phyloP scores from a whole-genome alignment of 2,888 invertebrate genomes.

The Prenolepis imparis region DNA sequence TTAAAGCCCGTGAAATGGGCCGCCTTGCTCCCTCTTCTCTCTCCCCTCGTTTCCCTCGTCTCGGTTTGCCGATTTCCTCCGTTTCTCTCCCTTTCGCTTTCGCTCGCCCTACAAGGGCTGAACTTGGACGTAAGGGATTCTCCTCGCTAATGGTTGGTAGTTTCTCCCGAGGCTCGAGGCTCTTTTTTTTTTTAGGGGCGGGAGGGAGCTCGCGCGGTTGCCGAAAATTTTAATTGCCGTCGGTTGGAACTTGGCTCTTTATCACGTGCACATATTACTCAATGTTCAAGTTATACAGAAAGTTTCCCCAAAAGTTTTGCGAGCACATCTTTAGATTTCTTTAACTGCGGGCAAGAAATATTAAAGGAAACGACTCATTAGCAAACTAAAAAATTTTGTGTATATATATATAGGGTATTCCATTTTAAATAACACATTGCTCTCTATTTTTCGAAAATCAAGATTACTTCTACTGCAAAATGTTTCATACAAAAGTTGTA shows the following conservation, averaged over 20 bases:
- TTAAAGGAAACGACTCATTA: not conserved
- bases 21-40: constrained; percentile 9
- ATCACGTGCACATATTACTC: constrained; percentile 14
- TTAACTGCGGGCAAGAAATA: not conserved
- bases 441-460: too few species aligned
- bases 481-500: too few species aligned
- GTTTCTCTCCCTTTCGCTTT: constrained; percentile 43
- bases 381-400: not conserved
- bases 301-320: constrained; percentile 1
- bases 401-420: too few species aligned
- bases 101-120: constrained; percentile 23
- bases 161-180: constrained; percentile 20
- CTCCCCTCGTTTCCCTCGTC: not conserved
- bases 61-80: constrained; percentile 17
- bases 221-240: constrained; percentile 49
- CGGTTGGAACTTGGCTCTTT: constrained; percentile 17
- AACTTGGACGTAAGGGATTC: constrained; percentile 33
- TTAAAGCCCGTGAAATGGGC: constrained; percentile 73
- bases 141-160: constrained; percentile 39
- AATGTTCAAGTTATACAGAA: not conserved
- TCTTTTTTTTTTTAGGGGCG: constrained; percentile 5
- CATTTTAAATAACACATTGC: too few species aligned
- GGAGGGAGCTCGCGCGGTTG: constrained; percentile 17
- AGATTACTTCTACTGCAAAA: too few species aligned
- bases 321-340: not conserved